Evolutionary conservation across 2,797 vertebrate genomes (phyloP).

Genomic region (Distichodus sexfasciatus): DNA sequence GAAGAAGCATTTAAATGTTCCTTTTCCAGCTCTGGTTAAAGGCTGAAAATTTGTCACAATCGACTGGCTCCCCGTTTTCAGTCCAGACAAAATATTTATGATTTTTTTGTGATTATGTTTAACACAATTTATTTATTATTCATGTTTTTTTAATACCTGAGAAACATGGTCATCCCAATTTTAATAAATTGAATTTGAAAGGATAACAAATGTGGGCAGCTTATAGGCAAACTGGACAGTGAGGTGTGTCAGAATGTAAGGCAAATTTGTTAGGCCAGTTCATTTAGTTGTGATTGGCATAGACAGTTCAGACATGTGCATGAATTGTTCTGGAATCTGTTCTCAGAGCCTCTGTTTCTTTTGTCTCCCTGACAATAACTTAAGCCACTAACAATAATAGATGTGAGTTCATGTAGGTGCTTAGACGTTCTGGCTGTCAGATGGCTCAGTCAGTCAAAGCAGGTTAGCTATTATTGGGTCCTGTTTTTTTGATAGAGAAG

Average conservation of each 20-base stretch:
- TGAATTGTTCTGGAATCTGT: constrained; percentile 22
- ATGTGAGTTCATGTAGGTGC: constrained; percentile 54
- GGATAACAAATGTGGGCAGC: too few species aligned
- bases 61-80: too few species aligned
- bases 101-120: too few species aligned
- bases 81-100: too few species aligned
- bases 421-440: constrained; percentile 48
- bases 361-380: constrained; percentile 40
- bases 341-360: constrained; percentile 36
- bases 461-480: constrained; percentile 44
- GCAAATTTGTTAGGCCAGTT: not conserved
- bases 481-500: constrained; percentile 40
- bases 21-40: constrained; percentile 71
- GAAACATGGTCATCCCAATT: not conserved
- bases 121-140: too few species aligned
- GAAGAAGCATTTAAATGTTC: constrained; percentile 63
- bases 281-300: not conserved
- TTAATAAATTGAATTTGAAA: not conserved
- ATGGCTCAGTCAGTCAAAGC: constrained; percentile 44
- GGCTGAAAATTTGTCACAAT: not conserved
- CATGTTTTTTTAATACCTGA: too few species aligned
- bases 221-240: not conserved
- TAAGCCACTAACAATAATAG: constrained; percentile 62
- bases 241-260: not conserved
- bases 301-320: not conserved